Evolutionary conservation across 2,888 invertebrate species (phyloP), one percentile per base, ranked within the genome.

Genomic region (Brachyptera risi): DNA sequence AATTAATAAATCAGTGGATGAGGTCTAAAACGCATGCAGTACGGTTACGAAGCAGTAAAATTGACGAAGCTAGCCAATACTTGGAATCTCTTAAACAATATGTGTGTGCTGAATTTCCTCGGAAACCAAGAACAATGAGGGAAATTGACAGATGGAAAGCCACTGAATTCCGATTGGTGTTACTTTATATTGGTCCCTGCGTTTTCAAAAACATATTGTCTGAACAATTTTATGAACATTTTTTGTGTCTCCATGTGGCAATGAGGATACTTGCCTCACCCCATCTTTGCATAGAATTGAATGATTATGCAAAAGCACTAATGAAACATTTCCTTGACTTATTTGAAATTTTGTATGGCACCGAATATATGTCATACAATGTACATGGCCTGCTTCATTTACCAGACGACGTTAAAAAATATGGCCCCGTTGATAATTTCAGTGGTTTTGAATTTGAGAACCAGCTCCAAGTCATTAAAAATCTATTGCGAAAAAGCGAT

Each of bases 391-490:
- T 68, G 15, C 60, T 67, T 27, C 68, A 69, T 61, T 49, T 68
- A n/a, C 59, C 67, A 21, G 56, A 65, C 47, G 69, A 68, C 64
- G 67, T 64, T 11, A 11, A 17, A 24, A 63, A 58, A 40, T 67
- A 61, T 62, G 67, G 66, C 7, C 27, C 19, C 15, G 62, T 69
- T 27, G 67, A 68, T 42, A 57, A 56, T 13, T 65, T 64, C 49
- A 68, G 67, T 38, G 35, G 59, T 9, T 69, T 68, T 62, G 60
- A 63, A 21, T 68, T 66, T 63, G 68, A 68, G 60, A 68, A 64
- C 42, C 66, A 50, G 40, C 37, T 68, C 21, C 61, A 59, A 1
- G 60, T 37, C 38, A 42, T 68, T 37, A 61, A 61, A 38, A 61
- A 37, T 47, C 35, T 35, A 24, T 13, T 61, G 15, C 56, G 57